Conservation (phyloP, 2,113 vertebrate species). For the Corydoras maculifer region DNA sequence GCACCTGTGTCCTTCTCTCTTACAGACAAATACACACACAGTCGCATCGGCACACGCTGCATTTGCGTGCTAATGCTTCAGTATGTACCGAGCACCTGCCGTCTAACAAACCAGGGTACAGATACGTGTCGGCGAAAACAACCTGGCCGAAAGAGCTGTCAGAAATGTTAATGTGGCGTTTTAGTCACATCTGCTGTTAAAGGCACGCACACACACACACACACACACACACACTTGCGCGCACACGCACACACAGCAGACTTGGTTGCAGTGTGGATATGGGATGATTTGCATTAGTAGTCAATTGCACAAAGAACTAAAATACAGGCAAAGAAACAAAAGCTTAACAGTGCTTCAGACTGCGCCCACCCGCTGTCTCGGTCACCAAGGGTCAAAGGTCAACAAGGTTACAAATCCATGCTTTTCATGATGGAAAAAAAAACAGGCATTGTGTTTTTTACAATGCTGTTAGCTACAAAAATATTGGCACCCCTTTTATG, state of each 20-base stretch:
- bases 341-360: neutral
- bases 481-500: too few species aligned
- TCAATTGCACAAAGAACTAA: conserved; percentile 53
- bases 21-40: conserved; percentile 36
- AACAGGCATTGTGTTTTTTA: too few species aligned
- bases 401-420: neutral
- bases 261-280: conserved; percentile 47
- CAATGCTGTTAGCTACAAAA: too few species aligned
- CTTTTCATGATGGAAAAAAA: neutral
- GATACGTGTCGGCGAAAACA: conserved; percentile 52
- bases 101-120: conserved; percentile 31
- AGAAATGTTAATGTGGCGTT: conserved; percentile 63
- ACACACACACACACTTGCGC: conserved; percentile 19
- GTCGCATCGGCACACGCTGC: conserved; percentile 13
- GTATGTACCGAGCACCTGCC: conserved; percentile 30
- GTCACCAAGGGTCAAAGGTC: conserved; percentile 25
- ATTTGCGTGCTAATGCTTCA: conserved; percentile 25
- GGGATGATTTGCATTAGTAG: conserved; percentile 48
- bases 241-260: conserved; percentile 45
- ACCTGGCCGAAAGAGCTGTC: conserved; percentile 63
- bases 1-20: conserved; percentile 73
- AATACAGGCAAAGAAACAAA: conserved; percentile 51
- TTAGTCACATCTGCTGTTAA: conserved; percentile 51
- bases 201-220: conserved; percentile 26
- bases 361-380: conserved; percentile 1